Evolutionary conservation across 2,888 invertebrate species (phyloP).

Genomic region (Pollenia griseotomentosa): DNA sequence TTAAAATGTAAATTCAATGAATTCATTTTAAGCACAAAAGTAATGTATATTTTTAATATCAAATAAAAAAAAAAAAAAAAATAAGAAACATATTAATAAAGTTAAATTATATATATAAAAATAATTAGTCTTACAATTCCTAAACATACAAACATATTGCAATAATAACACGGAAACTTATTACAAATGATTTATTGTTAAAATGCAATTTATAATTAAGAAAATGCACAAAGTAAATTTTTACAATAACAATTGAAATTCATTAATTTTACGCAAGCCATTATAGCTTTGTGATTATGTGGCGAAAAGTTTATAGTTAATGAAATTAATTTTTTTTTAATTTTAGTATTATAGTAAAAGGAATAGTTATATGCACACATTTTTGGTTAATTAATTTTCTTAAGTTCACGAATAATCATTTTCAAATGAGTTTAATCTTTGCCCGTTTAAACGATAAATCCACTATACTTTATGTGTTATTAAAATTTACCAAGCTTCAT

Average conservation of each 20-base stretch:
- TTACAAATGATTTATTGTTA: constrained; percentile 9
- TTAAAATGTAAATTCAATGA: constrained; percentile 43
- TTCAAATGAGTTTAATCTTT: neutral
- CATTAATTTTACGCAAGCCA: constrained; percentile 28
- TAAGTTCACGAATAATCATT: neutral
- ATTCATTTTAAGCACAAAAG: constrained; percentile 39
- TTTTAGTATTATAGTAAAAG: constrained; percentile 4
- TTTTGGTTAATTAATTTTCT: neutral
- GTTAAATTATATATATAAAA: constrained; percentile 10
- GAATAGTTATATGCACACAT: neutral
- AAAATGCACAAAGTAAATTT: constrained; percentile 22
- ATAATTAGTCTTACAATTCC: constrained; percentile 29
- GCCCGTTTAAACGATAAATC: neutral
- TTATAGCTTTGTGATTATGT: constrained; percentile 18
- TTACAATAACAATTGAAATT: neutral
- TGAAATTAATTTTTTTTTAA: constrained; percentile 4
- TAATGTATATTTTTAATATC: constrained; percentile 50
- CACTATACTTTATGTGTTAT: no score
- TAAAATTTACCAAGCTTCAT: no score
- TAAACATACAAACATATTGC: constrained; percentile 24
- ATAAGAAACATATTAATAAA: neutral
- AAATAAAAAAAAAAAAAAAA: constrained; percentile 17
- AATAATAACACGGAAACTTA: constrained; percentile 27
- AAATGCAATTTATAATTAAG: neutral
- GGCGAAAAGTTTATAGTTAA: neutral